Conservation (phyloP, 2,113 vertebrate genomes). For the Phalacrocorax pelagicus region DNA sequence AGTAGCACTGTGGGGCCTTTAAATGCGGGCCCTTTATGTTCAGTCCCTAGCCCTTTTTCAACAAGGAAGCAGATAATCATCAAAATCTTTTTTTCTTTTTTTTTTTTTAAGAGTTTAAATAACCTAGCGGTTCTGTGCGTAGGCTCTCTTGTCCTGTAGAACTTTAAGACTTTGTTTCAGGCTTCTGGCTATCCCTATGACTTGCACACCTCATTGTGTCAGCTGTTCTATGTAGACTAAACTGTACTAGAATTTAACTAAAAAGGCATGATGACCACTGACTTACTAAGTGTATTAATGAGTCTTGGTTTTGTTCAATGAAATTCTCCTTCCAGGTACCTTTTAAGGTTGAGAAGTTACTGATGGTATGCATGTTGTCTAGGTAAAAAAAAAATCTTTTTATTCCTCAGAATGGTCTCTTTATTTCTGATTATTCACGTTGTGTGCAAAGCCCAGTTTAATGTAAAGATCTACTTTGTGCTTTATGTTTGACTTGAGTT, state of each 20-base stretch:
- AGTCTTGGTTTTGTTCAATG: slow-evolving; percentile 58
- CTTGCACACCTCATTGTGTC: slow-evolving; percentile 63
- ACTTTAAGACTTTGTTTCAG: slow-evolving; percentile 69
- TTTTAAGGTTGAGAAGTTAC: slow-evolving; percentile 61
- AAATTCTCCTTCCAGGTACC: slow-evolving; percentile 62
- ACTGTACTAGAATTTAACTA: slow-evolving; percentile 56
- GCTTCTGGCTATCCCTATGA: slow-evolving; percentile 68
- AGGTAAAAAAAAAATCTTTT: slow-evolving; percentile 20
- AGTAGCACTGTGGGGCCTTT: slow-evolving; percentile 6
- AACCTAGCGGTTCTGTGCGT: neutral
- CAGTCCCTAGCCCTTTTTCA: neutral
- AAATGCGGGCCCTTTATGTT: neutral
- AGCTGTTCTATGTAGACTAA: slow-evolving; percentile 66
- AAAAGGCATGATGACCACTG: slow-evolving; percentile 68
- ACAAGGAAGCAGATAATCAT: neutral
- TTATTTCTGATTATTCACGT: slow-evolving; percentile 34
- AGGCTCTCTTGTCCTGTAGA: slow-evolving; percentile 60
- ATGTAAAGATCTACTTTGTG: slow-evolving; percentile 55
- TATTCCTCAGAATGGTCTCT: slow-evolving; percentile 24
- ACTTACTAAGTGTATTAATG: slow-evolving; percentile 47
- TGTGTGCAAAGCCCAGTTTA: slow-evolving; percentile 51
- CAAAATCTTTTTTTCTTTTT: neutral
- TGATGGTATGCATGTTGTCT: slow-evolving; percentile 58
- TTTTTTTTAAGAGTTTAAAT: neutral
- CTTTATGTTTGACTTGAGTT: slow-evolving; percentile 59